These are phyloP conservation scores for Pseudococcus longispinus DNA, from an alignment of 2,888 invertebrate species.

Conservation along the genomic window DNA sequence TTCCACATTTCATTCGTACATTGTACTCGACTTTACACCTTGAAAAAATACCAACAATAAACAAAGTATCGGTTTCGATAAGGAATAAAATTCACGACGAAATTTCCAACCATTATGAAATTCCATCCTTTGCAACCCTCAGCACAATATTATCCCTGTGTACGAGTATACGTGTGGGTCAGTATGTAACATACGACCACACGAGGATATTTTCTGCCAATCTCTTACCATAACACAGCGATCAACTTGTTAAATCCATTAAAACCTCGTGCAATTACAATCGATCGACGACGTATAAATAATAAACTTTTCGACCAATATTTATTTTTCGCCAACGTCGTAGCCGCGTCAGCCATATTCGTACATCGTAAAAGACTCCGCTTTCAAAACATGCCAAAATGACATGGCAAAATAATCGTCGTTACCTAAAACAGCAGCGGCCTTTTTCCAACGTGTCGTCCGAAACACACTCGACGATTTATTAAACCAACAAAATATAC, in stretches of 20 bases:
- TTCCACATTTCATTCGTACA: too few species aligned
- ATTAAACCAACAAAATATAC: constrained; percentile 3
- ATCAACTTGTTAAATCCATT: constrained; percentile 6
- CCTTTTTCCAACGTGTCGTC: neutral
- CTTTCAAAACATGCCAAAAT: neutral
- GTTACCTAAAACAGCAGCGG: neutral
- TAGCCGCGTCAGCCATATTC: neutral
- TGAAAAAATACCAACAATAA: neutral
- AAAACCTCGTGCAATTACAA: neutral
- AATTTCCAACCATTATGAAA: neutral
- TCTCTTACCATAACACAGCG: neutral
- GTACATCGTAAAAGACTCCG: neutral
- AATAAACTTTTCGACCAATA: neutral
- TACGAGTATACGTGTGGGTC: neutral
- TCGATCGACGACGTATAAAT: neutral
- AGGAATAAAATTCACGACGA: neutral
- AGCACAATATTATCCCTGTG: neutral
- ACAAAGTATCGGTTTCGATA: neutral
- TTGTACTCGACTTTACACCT: too few species aligned
- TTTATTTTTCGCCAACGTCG: constrained; percentile 8
- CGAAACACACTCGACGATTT: constrained; percentile 9
- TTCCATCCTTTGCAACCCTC: neutral
- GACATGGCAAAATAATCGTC: neutral
- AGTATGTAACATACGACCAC: neutral
- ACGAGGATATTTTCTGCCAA: neutral